Evolutionary conservation across 2,113 vertebrate species (phyloP).

Genomic region (Chaetorhynchus papuensis): DNA sequence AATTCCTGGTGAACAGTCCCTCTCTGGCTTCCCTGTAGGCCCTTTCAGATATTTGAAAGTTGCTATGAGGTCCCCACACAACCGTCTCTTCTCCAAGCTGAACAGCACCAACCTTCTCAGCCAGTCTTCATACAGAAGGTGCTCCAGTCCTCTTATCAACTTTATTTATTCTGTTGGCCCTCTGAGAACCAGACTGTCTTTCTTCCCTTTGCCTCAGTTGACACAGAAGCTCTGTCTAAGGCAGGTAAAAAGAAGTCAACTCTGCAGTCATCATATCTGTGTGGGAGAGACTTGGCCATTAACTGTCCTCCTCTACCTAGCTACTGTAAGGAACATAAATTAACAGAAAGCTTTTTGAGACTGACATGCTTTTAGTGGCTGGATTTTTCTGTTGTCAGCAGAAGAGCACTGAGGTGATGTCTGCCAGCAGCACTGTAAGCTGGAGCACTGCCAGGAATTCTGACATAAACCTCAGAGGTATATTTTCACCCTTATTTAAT

Average conservation of each 20-base stretch:
- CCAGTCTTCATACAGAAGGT: not conserved
- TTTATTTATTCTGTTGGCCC: not conserved
- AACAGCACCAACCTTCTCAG: not conserved
- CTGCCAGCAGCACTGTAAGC: not conserved
- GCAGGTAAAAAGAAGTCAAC: not conserved
- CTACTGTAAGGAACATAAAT: not conserved
- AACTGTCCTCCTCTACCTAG: not conserved
- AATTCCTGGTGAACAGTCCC: not conserved
- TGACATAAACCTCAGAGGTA: not conserved
- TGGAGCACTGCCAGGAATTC: not conserved
- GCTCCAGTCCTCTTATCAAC: not conserved
- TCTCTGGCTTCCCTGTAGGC: not conserved
- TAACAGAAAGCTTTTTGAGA: not conserved
- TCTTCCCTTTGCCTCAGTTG: not conserved
- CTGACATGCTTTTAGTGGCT: slow-evolving; percentile 8
- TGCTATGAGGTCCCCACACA: not conserved
- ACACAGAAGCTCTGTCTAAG: not conserved
- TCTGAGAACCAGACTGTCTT: not conserved
- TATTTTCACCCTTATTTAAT: not conserved
- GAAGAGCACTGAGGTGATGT: not conserved
- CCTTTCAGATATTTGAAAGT: not conserved
- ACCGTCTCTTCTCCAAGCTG: not conserved
- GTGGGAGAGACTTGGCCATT: not conserved
- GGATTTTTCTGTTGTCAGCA: slow-evolving; percentile 30
- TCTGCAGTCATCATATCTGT: not conserved